A percentile compares a stretch with the other conserved stretches of the same genome.
phyloP scores from a whole-genome alignment of 2,888 invertebrate genomes.

The Nomada ruficornis region DNA sequence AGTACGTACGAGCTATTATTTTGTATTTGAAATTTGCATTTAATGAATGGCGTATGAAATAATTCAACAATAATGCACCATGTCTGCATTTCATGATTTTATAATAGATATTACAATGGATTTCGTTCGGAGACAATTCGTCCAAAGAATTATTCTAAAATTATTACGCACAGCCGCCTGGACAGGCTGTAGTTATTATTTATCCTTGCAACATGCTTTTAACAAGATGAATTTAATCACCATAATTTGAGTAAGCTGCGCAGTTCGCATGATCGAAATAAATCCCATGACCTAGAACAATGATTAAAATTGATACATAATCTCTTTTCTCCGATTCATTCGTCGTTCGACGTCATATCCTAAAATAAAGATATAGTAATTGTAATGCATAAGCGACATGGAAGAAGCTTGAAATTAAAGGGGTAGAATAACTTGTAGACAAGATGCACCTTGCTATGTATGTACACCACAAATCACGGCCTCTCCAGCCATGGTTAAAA shows the following conservation, averaged over 20 bases:
- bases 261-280: neutral
- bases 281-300: neutral
- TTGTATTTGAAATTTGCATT: neutral
- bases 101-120: neutral
- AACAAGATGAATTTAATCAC: slow-evolving; percentile 8
- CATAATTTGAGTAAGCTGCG: neutral
- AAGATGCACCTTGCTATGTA: slow-evolving; percentile 24
- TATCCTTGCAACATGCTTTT: neutral
- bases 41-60: neutral
- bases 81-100: neutral
- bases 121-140: neutral
- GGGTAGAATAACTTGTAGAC: slow-evolving; percentile 30
- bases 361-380: too few species aligned
- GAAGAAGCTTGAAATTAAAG: neutral
- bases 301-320: neutral
- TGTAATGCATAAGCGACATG: too few species aligned
- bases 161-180: neutral
- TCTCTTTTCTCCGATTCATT: too few species aligned
- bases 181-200: neutral
- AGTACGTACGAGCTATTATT: neutral
- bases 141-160: neutral
- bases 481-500: slow-evolving; percentile 38
- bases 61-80: neutral
- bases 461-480: slow-evolving; percentile 30
- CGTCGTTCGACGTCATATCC: too few species aligned